phyloP scores from a whole-genome alignment of 2,113 vertebrate genomes.

The Ivindomyrus marchei region DNA sequence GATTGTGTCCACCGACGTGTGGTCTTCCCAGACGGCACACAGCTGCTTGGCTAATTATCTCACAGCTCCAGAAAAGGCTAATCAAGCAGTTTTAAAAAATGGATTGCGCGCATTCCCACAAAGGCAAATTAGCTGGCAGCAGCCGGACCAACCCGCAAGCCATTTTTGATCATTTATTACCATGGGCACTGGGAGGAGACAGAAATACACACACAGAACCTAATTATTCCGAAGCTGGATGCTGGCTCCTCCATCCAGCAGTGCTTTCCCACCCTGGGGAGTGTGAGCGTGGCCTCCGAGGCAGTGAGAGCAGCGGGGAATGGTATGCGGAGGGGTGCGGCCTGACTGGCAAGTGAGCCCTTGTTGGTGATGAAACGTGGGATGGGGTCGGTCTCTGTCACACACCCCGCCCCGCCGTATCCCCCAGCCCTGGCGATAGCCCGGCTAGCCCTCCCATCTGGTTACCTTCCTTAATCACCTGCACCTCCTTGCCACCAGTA shows the following conservation, averaged over 20 bases:
- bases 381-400: not conserved
- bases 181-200: not conserved
- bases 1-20: conserved; percentile 33
- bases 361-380: conserved; percentile 12
- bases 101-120: conserved; percentile 47
- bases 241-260: not conserved
- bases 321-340: not conserved
- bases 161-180: conserved; percentile 29
- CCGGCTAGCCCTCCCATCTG: conserved; percentile 54
- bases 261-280: not conserved
- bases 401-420: conserved; percentile 38
- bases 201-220: conserved; percentile 1
- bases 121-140: conserved; percentile 47
- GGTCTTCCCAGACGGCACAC: conserved; percentile 52
- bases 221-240: not conserved
- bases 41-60: conserved; percentile 63
- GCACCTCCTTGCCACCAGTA: conserved; percentile 64
- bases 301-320: not conserved
- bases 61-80: conserved; percentile 53
- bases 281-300: not conserved
- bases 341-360: not conserved
- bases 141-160: conserved; percentile 25
- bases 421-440: conserved; percentile 35
- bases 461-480: conserved; percentile 73
- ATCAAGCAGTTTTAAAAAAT: conserved; percentile 52